Conservation (phyloP, 2,797 vertebrate species). For the Poecilia velifera region DNA sequence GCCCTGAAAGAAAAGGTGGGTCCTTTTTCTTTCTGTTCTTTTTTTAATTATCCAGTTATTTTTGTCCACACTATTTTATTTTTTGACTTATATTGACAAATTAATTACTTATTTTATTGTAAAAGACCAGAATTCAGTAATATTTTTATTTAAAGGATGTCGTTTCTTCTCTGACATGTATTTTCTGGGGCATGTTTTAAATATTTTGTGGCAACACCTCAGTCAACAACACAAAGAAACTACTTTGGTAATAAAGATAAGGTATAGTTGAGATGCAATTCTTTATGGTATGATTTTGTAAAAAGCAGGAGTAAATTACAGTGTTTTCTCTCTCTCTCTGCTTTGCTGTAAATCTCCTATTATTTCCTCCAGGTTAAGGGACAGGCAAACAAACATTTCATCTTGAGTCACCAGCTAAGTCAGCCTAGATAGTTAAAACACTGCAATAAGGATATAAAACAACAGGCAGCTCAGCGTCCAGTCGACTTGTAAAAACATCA, state of each 20-base stretch:
- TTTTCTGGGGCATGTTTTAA: background rate
- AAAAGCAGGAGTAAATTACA: background rate
- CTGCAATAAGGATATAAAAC: background rate
- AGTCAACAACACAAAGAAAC: background rate
- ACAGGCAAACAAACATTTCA: background rate
- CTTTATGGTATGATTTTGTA: background rate
- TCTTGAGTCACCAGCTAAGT: background rate
- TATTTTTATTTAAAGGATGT: background rate
- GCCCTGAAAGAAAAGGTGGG: constrained; percentile 90
- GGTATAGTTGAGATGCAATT: background rate
- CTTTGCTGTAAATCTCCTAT: background rate
- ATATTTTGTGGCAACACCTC: background rate
- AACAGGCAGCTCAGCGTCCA: background rate
- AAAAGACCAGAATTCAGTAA: background rate
- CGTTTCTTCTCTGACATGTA: background rate
- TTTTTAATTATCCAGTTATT: background rate
- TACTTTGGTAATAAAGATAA: background rate
- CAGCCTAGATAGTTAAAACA: background rate
- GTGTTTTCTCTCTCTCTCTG: background rate
- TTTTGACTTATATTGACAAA: background rate
- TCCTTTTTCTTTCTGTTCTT: background rate
- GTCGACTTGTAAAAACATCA: background rate
- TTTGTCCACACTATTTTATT: background rate
- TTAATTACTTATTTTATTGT: background rate
- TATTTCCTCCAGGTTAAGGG: background rate